Evolutionary conservation across 2,888 invertebrate genomes (phyloP).

Genomic region (Drosophila atroscutellata): DNA sequence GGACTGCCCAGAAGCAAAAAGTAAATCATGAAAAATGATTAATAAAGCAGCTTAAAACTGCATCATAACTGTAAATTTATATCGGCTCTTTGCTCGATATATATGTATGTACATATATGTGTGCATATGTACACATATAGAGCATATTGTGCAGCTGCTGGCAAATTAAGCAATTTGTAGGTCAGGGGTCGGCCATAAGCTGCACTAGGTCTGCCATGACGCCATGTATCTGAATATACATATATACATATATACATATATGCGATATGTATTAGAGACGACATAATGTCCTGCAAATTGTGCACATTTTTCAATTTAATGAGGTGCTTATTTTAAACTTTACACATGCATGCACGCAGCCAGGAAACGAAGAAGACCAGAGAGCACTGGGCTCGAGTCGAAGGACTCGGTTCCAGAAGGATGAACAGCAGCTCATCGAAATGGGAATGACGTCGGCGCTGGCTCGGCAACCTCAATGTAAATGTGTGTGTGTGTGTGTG

Average conservation of each 20-base stretch:
- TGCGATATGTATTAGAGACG: conserved; percentile 47
- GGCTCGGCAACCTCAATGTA: conserved; percentile 12
- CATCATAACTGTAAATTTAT: conserved; percentile 73
- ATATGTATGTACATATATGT: background rate
- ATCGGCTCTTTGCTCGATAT: conserved; percentile 23
- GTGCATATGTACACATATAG: too few species aligned
- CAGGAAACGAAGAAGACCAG: conserved; percentile 22
- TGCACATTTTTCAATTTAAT: conserved; percentile 82
- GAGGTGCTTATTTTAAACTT: conserved; percentile 82
- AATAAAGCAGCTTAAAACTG: conserved; percentile 77
- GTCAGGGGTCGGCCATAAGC: conserved; percentile 21
- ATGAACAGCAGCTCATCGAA: conserved; percentile 44
- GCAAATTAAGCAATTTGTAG: conserved; percentile 69
- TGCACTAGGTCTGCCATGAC: conserved; percentile 20
- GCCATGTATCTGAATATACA: background rate
- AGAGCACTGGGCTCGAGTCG: conserved; percentile 2
- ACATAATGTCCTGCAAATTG: conserved; percentile 79
- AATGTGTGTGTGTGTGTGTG: background rate
- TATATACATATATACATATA: background rate
- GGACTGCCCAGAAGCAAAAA: conserved; percentile 26
- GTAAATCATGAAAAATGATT: conserved; percentile 74
- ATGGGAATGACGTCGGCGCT: conserved; percentile 14
- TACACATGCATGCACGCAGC: conserved; percentile 62
- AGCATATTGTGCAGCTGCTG: conserved; percentile 13
- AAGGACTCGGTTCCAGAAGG: conserved; percentile 17